Base-by-base conservation (phyloP, 2,888 invertebrate genomes). In the Caenorhabditis auriculariae region DNA sequence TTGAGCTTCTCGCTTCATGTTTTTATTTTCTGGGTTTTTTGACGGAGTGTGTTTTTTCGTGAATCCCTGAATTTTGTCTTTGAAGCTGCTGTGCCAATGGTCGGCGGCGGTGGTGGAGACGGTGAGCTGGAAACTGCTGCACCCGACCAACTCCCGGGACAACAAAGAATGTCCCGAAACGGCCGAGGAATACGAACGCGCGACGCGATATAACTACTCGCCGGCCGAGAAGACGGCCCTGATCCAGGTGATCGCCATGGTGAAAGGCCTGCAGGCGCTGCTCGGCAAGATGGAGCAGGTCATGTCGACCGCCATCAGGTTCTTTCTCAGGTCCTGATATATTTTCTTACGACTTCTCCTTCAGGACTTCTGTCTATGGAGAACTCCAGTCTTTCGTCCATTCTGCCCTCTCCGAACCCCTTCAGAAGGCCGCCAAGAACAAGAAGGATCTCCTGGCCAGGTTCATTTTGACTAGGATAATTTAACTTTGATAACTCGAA, bases 211-310 rank as follows among this genome's bases (percentile, higher is more conserved):
- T 85, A 98, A 98, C 84, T 98, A 98, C 83, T 90, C 90, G 0
- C 90, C 91, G 1, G 93, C 93, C 78, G 98, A 98, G 84, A 98
- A 98, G 82, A 92, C 93, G 84, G 95, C 95, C 0, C 85, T 98
- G 75, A 94, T 98, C 65, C 66, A 81, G 74, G 68, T 81, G 19
- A 94, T 98, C 73, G 94, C 95, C 0, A 96, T 96, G 94, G 94
- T 98, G 76, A 98, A 98, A 83, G 95, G 95, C 0, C 86, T 98
- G 3, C 96, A 98, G 83, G 91, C 92, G 24, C 85, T 95, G 50
- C 92, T 98, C 91, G 90, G 93, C 0, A 87, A 93, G 38, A 95
- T 96, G 89, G 96, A 98, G 85, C 91, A 93, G 0, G 93, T 94
- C n/a, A 89, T 93, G 75, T 90, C 90, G 54, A 91, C 91, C 82